These are phyloP conservation scores for Cephalotes varians DNA, from an alignment of 2,888 invertebrate genomes.

Conservation along the genomic window DNA sequence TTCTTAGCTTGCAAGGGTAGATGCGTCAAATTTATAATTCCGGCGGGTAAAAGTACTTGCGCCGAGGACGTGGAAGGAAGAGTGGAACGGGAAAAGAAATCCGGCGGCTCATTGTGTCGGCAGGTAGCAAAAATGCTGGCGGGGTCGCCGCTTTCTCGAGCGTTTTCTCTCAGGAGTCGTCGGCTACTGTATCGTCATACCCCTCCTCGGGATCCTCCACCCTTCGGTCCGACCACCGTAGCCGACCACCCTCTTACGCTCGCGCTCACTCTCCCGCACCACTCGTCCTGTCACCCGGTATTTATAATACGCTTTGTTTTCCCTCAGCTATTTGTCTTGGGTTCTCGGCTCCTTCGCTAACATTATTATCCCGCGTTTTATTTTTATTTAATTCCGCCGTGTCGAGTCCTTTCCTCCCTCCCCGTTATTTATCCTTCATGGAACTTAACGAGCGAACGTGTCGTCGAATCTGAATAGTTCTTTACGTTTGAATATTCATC, in stretches of 20 bases:
- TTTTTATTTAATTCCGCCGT: constrained; percentile 78
- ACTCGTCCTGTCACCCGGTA: constrained; percentile 77
- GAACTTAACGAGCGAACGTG: constrained; percentile 72
- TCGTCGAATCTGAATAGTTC: constrained; percentile 59
- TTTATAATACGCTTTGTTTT: constrained; percentile 82
- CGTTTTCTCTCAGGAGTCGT: constrained; percentile 69
- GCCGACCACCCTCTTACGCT: constrained; percentile 74
- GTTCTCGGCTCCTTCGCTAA: constrained; percentile 75
- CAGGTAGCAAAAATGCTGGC: constrained; percentile 80
- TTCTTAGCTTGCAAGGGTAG: constrained; percentile 45
- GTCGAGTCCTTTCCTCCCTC: constrained; percentile 43
- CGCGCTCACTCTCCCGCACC: constrained; percentile 61
- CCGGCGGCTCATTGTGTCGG: constrained; percentile 82
- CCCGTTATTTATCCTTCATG: constrained; percentile 70
- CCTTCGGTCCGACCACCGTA: constrained; percentile 64
- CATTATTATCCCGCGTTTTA: constrained; percentile 78
- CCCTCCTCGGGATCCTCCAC: constrained; percentile 47
- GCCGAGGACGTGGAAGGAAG: constrained; percentile 63
- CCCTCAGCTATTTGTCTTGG: constrained; percentile 80
- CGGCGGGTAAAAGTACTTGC: constrained; percentile 78
- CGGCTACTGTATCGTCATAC: constrained; percentile 57
- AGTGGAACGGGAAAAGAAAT: constrained; percentile 80
- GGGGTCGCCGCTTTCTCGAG: constrained; percentile 68
- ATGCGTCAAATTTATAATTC: constrained; percentile 84
- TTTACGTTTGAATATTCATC: not conserved